A percentile compares a stretch with the other conserved stretches of the same genome.
phyloP scores from a whole-genome alignment of 2,888 invertebrate species.

The Diachrysia chrysitis region DNA sequence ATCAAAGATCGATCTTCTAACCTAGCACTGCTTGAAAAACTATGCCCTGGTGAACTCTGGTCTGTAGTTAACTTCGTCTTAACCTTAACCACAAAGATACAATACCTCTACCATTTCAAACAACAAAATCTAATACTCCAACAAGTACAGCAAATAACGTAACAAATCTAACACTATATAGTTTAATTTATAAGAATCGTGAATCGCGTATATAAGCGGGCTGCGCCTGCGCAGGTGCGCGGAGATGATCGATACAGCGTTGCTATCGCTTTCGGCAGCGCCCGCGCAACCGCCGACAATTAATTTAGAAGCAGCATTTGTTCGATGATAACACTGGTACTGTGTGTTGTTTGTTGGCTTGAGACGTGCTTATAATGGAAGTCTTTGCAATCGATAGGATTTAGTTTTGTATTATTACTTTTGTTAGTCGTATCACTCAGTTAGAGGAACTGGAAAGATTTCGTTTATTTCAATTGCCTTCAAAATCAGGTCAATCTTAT shows the following conservation, averaged over 20 bases:
- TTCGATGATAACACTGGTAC: slow-evolving; percentile 57
- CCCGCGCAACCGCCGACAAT: slow-evolving; percentile 52
- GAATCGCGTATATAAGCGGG: slow-evolving; percentile 36
- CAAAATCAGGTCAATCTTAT: no score
- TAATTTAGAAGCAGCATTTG: slow-evolving; percentile 64
- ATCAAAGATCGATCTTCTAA: no score
- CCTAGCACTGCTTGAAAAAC: no score
- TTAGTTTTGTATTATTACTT: background rate
- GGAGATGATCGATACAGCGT: slow-evolving; percentile 60
- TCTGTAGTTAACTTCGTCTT: background rate
- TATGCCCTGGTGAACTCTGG: no score
- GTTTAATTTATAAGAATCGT: slow-evolving; percentile 60
- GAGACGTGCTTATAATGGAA: slow-evolving; percentile 27
- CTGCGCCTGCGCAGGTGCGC: slow-evolving; percentile 51
- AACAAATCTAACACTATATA: slow-evolving; percentile 52
- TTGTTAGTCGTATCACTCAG: background rate
- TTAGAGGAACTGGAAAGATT: no score
- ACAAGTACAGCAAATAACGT: background rate
- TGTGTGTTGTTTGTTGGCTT: slow-evolving; percentile 53
- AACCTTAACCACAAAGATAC: background rate
- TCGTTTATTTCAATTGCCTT: no score
- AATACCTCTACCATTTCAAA: background rate
- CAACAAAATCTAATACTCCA: slow-evolving; percentile 28
- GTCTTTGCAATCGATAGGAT: background rate
- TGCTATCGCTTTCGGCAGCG: slow-evolving; percentile 58